These are phyloP conservation scores for Idaea straminata DNA, from an alignment of 2,888 invertebrate genomes.

Conservation along the genomic window DNA sequence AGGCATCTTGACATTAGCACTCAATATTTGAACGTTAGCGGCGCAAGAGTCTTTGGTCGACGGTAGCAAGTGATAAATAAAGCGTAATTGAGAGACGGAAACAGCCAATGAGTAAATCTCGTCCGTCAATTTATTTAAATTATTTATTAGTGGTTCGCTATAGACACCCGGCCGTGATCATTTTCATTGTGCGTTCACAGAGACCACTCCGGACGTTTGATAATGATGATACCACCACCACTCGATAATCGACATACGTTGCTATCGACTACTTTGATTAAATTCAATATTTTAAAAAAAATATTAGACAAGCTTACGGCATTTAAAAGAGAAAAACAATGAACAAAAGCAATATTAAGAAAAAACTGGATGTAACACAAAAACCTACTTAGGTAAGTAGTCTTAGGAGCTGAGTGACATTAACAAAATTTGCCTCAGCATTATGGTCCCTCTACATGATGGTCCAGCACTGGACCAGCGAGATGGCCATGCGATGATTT, in stretches of 20 bases:
- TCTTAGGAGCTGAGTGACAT: no score
- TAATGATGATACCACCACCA: slow-evolving; percentile 43
- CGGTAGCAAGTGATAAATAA: slow-evolving; percentile 79
- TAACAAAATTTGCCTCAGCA: no score
- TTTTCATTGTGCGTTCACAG: slow-evolving; percentile 69
- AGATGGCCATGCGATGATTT: no score
- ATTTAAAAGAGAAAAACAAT: no score
- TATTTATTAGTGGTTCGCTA: slow-evolving; percentile 79
- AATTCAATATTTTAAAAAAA: neutral
- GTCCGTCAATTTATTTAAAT: slow-evolving; percentile 81
- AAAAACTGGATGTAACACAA: no score
- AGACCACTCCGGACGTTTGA: slow-evolving; percentile 61
- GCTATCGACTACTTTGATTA: neutral
- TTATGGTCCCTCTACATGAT: no score
- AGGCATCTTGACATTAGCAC: slow-evolving; percentile 29
- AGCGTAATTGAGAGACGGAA: slow-evolving; percentile 79
- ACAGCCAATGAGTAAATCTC: slow-evolving; percentile 80
- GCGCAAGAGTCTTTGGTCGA: slow-evolving; percentile 55
- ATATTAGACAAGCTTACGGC: no score
- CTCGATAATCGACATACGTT: slow-evolving; percentile 38
- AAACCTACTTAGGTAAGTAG: no score
- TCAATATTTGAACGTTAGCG: slow-evolving; percentile 35
- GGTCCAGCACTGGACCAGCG: no score
- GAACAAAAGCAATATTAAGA: no score
- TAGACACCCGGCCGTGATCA: slow-evolving; percentile 77